Percentiles rank a stretch among this genome's conserved stretches.
Evolutionary conservation across 1,140 invertebrate genomes (phyloP).

Genomic region (Halesus radiatus): DNA sequence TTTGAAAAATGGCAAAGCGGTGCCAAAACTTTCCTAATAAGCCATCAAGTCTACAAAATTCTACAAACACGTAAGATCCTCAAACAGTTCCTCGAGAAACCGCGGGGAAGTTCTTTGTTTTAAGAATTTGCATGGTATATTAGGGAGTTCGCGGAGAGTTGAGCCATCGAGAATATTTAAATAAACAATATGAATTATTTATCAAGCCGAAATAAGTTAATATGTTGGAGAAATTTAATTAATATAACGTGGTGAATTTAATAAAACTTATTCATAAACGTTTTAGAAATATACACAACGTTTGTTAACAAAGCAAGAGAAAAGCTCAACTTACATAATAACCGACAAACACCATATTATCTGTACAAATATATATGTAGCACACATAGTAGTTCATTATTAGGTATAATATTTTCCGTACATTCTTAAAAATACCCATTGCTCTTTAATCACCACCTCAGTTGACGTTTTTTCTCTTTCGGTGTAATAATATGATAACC

Average conservation of each 20-base stretch:
- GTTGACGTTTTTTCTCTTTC: too few relatives aligned
- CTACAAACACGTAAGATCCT: constrained; percentile 23
- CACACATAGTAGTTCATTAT: too few relatives aligned
- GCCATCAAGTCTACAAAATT: constrained; percentile 29
- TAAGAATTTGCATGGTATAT: constrained; percentile 32
- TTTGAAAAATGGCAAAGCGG: constrained; percentile 36
- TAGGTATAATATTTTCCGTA: too few relatives aligned
- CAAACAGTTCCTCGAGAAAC: constrained; percentile 20
- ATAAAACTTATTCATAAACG: not conserved
- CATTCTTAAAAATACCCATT: too few relatives aligned
- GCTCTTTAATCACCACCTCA: too few relatives aligned
- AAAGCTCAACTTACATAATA: too few relatives aligned
- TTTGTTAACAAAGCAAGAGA: too few relatives aligned
- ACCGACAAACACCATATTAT: too few relatives aligned
- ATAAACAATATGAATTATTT: constrained; percentile 26
- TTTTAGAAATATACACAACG: too few relatives aligned
- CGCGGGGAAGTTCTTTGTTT: not conserved
- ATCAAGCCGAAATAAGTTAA: not conserved
- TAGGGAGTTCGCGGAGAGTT: constrained; percentile 16
- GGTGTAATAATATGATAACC: too few relatives aligned
- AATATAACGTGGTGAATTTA: not conserved
- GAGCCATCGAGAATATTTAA: constrained; percentile 1
- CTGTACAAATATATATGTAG: too few relatives aligned
- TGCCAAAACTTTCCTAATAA: constrained; percentile 34
- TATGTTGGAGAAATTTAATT: constrained; percentile 1